Base-by-base conservation (phyloP, 2,888 invertebrate species). In the Acanthoscelides obtectus region DNA sequence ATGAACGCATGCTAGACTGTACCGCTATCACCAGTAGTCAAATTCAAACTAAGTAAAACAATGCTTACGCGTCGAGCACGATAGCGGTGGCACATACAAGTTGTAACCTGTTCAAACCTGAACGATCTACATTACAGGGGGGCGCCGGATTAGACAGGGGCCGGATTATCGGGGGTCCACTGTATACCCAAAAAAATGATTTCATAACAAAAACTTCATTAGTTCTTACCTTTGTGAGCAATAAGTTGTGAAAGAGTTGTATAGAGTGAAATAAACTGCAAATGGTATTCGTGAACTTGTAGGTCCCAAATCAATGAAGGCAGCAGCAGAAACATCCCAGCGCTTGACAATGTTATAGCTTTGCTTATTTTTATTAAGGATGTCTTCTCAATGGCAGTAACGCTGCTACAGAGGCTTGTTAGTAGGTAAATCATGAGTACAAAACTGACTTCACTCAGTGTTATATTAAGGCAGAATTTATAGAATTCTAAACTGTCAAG, bases 241-340 rank as follows among this genome's bases (percentile, higher is more conserved):
- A 89, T 88, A 45, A 90, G 84, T 73, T 91, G 88, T 0, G 91
- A 89, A 12, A 91, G 86, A 21, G 90, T 86, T 70, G 90, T 90
- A 80, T 93, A 93, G 0, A 88, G 85, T 72, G 89, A 88, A 1
- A 93, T 91, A 0, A 93, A 87, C 8, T 86, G 76, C 74, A 88
- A 86, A 80, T 91, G 91, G 17, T 88, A 79, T 6, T 83, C 83
- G 72, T 83, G 81, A 22, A 80, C 77, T 71, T 81, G 81, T 69
- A 81, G 80, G 70, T 89, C 89, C 92, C 92, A 92, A 74, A 92
- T 90, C 72, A 90, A 83, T 79, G 88, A 88, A 0, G 92, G 91
- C 20, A 92, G 80, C 1, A 90, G 83, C 71, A 91, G 86, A 77
- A 91, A 87, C 20, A 87, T 86, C 70, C 90, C 89, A 79, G 88